Evolutionary conservation across 1,140 invertebrate species (phyloP).

Genomic region (Stegodyphus mimosarum): DNA sequence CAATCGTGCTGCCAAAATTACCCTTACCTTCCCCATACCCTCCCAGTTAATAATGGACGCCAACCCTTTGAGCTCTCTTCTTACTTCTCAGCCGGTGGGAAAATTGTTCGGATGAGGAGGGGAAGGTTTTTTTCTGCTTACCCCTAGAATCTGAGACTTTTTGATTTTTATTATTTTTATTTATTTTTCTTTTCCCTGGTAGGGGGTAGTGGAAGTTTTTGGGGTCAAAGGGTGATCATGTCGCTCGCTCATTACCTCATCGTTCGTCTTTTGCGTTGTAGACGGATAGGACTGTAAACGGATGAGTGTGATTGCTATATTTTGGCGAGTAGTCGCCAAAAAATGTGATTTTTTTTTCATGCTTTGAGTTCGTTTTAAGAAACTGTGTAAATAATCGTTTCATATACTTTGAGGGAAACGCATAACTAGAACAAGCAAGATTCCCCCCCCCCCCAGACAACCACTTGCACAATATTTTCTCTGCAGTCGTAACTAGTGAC

Average conservation of each 20-base stretch:
- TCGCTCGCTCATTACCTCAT: conserved; percentile 42
- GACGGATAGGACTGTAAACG: background rate
- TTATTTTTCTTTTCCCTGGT: background rate
- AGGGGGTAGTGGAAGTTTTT: background rate
- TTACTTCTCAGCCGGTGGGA: conserved; percentile 10
- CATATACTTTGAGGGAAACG: too few species aligned
- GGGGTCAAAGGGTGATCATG: conserved; percentile 34
- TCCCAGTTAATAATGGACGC: conserved; percentile 31
- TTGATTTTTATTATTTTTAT: too few species aligned
- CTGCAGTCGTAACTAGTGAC: too few species aligned
- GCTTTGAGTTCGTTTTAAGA: too few species aligned
- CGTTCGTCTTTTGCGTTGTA: conserved; percentile 33
- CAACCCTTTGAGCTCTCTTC: conserved; percentile 46
- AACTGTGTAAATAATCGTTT: too few species aligned
- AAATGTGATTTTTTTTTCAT: too few species aligned
- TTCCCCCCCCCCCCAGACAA: too few species aligned
- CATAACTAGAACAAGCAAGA: too few species aligned
- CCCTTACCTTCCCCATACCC: conserved; percentile 13
- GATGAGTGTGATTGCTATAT: background rate
- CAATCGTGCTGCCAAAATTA: conserved; percentile 51
- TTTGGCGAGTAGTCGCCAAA: background rate
- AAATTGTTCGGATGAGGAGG: conserved; percentile 14
- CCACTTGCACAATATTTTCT: too few species aligned
- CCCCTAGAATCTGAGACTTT: background rate
- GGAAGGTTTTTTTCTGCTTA: too few species aligned